Evolutionary conservation across 2,888 invertebrate species (phyloP).

Genomic region (Lithophane semibrunnea): DNA sequence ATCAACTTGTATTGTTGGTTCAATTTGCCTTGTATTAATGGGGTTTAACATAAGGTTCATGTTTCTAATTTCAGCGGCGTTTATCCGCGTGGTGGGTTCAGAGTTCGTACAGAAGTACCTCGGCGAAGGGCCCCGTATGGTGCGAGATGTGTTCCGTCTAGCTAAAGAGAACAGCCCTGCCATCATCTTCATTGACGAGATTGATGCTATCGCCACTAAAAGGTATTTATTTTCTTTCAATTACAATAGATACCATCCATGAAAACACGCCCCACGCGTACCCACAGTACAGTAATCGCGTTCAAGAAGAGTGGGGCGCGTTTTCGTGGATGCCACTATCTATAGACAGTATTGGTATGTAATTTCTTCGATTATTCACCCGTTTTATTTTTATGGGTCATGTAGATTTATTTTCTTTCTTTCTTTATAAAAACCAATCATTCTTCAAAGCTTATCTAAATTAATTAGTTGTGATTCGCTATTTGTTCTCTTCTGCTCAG

Average conservation of each 20-base stretch:
- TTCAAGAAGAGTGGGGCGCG: no score
- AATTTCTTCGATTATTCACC: not conserved
- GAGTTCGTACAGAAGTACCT: slow-evolving; percentile 99
- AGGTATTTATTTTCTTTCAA: slow-evolving; percentile 84
- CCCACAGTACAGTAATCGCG: no score
- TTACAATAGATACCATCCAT: not conserved
- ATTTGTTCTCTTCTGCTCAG: no score
- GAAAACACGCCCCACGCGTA: no score
- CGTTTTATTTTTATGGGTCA: not conserved
- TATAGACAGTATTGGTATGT: not conserved
- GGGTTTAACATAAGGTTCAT: not conserved
- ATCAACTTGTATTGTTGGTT: not conserved
- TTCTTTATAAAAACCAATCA: no score
- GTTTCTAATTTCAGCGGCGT: slow-evolving; percentile 93
- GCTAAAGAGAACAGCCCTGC: slow-evolving; percentile 99
- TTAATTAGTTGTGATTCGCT: no score
- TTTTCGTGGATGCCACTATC: no score
- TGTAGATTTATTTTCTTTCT: no score
- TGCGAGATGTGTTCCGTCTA: slow-evolving; percentile 99
- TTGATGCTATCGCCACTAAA: slow-evolving; percentile 99
- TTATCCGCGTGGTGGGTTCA: slow-evolving; percentile 99
- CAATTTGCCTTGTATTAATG: not conserved
- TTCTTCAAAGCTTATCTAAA: not conserved
- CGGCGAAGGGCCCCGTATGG: slow-evolving; percentile 99
- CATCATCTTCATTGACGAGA: slow-evolving; percentile 99